Evolutionary conservation across 1,140 invertebrate genomes (phyloP).

Genomic region (Drosophila orena): DNA sequence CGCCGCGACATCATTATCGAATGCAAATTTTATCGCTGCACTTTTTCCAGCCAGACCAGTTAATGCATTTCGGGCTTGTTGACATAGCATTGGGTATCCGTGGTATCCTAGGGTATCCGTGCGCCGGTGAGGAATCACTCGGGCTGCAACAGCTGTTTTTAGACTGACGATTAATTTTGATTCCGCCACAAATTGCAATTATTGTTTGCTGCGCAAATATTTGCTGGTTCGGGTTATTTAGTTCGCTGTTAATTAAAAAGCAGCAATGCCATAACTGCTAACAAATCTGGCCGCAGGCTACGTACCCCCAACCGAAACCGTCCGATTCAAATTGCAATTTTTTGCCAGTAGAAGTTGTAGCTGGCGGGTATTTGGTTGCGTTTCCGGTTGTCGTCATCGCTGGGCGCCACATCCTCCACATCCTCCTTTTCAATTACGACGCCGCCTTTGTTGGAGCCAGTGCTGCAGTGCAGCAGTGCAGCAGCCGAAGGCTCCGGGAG

Average conservation of each 20-base stretch:
- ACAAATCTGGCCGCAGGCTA: constrained; percentile 27
- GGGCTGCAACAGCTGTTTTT: constrained; percentile 14
- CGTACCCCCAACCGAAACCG: background rate
- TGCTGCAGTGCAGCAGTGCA: background rate
- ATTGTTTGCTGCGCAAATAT: constrained; percentile 40
- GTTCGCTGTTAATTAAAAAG: constrained; percentile 54
- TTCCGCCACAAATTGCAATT: constrained; percentile 30
- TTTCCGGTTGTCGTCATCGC: constrained; percentile 64
- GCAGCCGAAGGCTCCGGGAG: constrained; percentile 18
- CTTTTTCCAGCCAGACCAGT: constrained; percentile 33
- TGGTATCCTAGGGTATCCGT: constrained; percentile 11
- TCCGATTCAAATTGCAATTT: constrained; percentile 26
- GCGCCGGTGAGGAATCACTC: constrained; percentile 4
- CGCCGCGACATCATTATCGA: constrained; percentile 69
- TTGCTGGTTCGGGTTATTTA: constrained; percentile 38
- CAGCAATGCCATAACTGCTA: constrained; percentile 37
- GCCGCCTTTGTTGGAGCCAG: constrained; percentile 22
- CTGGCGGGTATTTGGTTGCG: constrained; percentile 54
- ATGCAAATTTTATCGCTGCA: constrained; percentile 70
- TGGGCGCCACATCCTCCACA: too few relatives aligned
- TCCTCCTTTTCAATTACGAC: constrained; percentile 79
- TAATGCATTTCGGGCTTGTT: constrained; percentile 33
- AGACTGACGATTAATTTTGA: constrained; percentile 3
- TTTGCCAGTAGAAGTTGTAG: constrained; percentile 34
- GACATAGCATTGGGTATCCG: constrained; percentile 37